These are phyloP conservation scores for Agonum fuliginosum DNA, from an alignment of 2,888 invertebrate genomes.

Conservation along the genomic window DNA sequence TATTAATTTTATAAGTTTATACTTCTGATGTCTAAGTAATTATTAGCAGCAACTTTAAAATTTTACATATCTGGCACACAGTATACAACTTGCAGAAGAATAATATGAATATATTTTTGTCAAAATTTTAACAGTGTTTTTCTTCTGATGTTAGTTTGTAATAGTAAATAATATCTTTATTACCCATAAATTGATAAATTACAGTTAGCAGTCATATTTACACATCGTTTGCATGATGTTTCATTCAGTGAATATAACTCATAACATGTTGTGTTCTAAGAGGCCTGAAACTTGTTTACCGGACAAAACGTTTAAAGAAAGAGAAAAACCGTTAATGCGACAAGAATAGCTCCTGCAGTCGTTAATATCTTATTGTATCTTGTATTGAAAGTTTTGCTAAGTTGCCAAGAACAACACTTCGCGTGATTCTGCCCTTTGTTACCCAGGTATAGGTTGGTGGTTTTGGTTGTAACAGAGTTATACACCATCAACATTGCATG, in stretches of 20 bases:
- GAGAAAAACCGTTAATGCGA: constrained; percentile 36
- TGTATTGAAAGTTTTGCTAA: constrained; percentile 1
- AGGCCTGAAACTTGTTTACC: constrained; percentile 38
- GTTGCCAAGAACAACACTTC: constrained; percentile 3
- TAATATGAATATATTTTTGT: too few species aligned
- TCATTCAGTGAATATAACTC: too few species aligned
- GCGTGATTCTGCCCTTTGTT: not conserved
- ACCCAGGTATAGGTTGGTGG: not conserved
- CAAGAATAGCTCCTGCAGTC: constrained; percentile 16
- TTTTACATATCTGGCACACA: too few species aligned
- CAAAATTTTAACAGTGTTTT: too few species aligned
- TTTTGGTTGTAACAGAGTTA: constrained; percentile 1
- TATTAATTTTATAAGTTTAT: too few species aligned
- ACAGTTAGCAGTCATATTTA: not conserved
- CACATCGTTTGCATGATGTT: not conserved
- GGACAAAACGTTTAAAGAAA: constrained; percentile 34
- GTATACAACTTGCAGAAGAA: too few species aligned
- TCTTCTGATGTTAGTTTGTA: too few species aligned
- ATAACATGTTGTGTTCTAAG: constrained; percentile 29
- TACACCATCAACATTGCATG: too few species aligned
- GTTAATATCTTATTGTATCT: constrained; percentile 34
- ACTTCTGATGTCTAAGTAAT: too few species aligned
- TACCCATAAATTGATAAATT: too few species aligned
- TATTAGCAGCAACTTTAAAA: too few species aligned
- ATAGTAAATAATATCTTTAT: too few species aligned